Evolutionary conservation across 2,113 vertebrate genomes (phyloP).

Genomic region (Indri indri): DNA sequence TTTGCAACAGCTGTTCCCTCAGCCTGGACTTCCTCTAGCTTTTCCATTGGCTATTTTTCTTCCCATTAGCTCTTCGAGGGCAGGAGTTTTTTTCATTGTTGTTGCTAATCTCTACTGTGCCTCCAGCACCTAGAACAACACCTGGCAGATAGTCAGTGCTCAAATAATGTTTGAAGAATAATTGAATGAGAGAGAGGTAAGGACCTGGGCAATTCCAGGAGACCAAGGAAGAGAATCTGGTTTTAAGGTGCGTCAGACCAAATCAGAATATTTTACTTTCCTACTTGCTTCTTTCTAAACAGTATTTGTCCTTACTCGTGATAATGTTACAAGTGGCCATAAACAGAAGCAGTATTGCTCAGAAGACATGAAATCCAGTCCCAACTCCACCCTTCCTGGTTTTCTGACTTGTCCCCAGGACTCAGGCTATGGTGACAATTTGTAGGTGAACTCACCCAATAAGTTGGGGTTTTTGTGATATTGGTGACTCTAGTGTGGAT

Average conservation of each 20-base stretch:
- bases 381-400: not conserved
- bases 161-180: not conserved
- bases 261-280: constrained; percentile 18
- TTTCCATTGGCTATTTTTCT: not conserved
- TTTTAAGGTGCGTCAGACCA: not conserved
- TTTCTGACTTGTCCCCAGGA: not conserved
- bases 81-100: not conserved
- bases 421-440: not conserved
- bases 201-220: not conserved
- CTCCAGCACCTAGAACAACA: not conserved
- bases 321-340: not conserved
- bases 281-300: not conserved
- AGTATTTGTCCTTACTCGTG: not conserved
- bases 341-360: not conserved
- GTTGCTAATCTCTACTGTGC: not conserved
- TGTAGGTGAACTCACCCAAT: not conserved
- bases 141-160: not conserved
- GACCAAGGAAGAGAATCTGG: not conserved
- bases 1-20: not conserved
- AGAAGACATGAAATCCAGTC: not conserved
- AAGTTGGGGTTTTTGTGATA: not conserved
- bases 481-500: not conserved
- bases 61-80: not conserved
- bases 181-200: not conserved
- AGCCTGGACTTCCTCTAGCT: not conserved